Percentiles rank a stretch among this genome's conserved stretches.
Evolutionary conservation across 1,140 invertebrate genomes (phyloP).

Genomic region (Drosophila arawakana): DNA sequence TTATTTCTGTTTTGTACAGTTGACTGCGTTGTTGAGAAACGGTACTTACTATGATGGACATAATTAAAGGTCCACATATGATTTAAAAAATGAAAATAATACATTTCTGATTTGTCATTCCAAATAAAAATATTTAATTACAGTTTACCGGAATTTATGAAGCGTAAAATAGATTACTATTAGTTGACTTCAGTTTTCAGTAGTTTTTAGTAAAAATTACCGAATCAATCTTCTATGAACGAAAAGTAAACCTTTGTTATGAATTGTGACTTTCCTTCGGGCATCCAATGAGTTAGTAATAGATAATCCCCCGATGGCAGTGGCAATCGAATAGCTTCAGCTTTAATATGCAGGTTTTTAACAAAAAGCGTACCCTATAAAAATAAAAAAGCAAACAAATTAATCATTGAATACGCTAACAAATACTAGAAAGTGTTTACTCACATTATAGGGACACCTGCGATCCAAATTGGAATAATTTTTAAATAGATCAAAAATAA

Average conservation of each 20-base stretch:
- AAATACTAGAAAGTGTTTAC: neutral
- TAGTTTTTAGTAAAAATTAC: too few species aligned
- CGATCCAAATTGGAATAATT: neutral
- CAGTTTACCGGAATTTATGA: too few species aligned
- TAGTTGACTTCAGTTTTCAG: too few species aligned
- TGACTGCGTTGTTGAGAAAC: too few species aligned
- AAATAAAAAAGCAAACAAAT: neutral
- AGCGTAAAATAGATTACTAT: too few species aligned
- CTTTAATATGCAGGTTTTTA: neutral
- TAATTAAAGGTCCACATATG: too few species aligned
- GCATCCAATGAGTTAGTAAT: constrained; percentile 1
- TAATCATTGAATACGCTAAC: too few species aligned
- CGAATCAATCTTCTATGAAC: neutral
- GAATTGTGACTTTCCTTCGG: neutral
- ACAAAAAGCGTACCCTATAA: neutral
- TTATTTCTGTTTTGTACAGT: too few species aligned
- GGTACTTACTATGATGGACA: too few species aligned
- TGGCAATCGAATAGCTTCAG: neutral
- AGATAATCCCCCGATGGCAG: neutral
- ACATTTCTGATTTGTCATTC: too few species aligned
- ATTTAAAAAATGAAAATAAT: too few species aligned
- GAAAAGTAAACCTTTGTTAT: neutral
- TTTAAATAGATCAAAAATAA: neutral
- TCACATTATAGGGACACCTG: neutral
- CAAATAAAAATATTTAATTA: too few species aligned